Evolutionary conservation across 1,140 invertebrate species (phyloP).

Genomic region (Sitobion miscanthi): DNA sequence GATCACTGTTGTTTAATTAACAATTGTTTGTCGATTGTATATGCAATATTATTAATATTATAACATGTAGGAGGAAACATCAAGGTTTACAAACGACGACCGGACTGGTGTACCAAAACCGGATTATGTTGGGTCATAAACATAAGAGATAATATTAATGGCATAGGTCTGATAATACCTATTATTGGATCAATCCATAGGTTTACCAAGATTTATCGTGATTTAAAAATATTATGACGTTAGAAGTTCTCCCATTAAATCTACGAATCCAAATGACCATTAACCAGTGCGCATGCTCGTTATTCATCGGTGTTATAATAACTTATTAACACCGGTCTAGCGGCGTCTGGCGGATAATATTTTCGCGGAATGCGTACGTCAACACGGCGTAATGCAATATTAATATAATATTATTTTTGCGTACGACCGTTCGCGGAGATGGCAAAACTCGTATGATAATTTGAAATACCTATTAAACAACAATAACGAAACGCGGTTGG

Average conservation of each 20-base stretch:
- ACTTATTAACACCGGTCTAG: too few species aligned
- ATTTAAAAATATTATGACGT: background rate
- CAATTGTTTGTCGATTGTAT: background rate
- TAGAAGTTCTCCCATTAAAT: background rate
- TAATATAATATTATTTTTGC: too few species aligned
- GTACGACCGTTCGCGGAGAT: too few species aligned
- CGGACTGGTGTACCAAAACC: background rate
- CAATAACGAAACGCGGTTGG: background rate
- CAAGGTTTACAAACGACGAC: background rate
- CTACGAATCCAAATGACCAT: background rate
- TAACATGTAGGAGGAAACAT: background rate
- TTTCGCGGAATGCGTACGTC: background rate
- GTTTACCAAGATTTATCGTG: background rate
- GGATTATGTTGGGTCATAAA: background rate
- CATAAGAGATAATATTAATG: too few species aligned
- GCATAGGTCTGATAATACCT: too few species aligned
- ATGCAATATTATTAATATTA: background rate
- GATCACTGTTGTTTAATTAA: background rate
- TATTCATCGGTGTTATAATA: too few species aligned
- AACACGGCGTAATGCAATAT: too few species aligned
- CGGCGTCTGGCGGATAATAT: background rate
- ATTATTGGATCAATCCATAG: background rate
- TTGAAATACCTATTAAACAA: background rate
- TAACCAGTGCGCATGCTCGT: background rate
- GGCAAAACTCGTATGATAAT: conserved; percentile 9